These are phyloP conservation scores for Salminus brasiliensis DNA, from an alignment of 2,113 vertebrate genomes.

Conservation along the genomic window DNA sequence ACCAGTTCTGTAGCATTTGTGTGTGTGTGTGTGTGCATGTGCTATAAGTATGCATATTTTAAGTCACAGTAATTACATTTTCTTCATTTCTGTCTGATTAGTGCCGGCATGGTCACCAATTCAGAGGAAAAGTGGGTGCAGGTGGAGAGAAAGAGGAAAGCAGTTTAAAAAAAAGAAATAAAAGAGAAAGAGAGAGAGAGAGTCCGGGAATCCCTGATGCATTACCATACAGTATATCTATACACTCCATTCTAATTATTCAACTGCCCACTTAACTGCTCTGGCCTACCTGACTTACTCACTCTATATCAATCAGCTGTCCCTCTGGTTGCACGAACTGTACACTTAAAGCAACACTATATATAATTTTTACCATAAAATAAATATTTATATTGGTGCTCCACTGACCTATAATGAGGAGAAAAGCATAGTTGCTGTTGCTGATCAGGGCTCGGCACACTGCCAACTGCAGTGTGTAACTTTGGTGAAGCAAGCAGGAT, in stretches of 20 bases:
- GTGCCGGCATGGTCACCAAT: neutral
- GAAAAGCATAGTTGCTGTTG: too few species aligned
- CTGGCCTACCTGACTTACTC: slow-evolving; percentile 29
- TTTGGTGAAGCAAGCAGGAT: too few species aligned
- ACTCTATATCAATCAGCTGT: slow-evolving; percentile 7
- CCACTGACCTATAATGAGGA: too few species aligned
- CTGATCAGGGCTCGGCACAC: too few species aligned
- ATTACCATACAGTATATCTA: neutral
- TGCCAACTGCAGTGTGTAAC: too few species aligned
- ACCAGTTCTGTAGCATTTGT: slow-evolving; percentile 12
- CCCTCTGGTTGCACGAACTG: slow-evolving; percentile 17
- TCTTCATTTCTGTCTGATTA: slow-evolving; percentile 24
- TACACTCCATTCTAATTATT: slow-evolving; percentile 36
- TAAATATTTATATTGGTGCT: too few species aligned
- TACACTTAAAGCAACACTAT: neutral
- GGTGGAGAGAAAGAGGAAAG: slow-evolving; percentile 8
- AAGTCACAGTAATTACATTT: slow-evolving; percentile 16
- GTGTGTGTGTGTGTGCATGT: slow-evolving; percentile 33
- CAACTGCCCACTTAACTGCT: slow-evolving; percentile 27
- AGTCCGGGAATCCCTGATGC: neutral
- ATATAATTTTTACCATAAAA: too few species aligned
- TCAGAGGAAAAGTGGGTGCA: neutral
- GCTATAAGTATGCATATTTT: slow-evolving; percentile 36
- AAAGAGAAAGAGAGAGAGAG: slow-evolving; percentile 11
- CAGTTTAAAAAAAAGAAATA: slow-evolving; percentile 6